These are phyloP conservation scores for Brachypalpus laphriformis DNA, from an alignment of 2,888 invertebrate species.

Conservation along the genomic window DNA sequence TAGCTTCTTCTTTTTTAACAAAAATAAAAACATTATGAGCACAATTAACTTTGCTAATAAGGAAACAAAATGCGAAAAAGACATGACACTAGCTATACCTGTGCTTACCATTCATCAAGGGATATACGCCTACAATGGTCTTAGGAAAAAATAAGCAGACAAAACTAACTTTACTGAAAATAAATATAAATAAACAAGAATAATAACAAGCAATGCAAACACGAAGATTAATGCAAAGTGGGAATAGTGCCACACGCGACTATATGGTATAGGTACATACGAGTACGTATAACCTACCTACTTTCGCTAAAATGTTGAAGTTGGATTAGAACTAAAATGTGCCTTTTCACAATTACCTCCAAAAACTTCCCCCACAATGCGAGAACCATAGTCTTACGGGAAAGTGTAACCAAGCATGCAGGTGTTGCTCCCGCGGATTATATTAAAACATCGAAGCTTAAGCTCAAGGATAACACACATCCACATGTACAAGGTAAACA, in stretches of 20 bases:
- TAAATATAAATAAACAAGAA: neutral
- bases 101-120: no score
- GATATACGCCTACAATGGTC: no score
- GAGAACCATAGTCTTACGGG: neutral
- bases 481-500: neutral
- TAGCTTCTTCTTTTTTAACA: no score
- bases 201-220: no score
- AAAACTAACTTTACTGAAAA: no score
- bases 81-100: no score
- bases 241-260: neutral
- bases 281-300: neutral
- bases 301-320: neutral
- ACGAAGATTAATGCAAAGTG: neutral
- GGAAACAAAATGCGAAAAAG: no score
- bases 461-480: conserved; percentile 2
- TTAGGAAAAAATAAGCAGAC: no score
- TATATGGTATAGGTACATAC: neutral
- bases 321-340: neutral
- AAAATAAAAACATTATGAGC: no score
- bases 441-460: conserved; percentile 18
- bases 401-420: neutral
- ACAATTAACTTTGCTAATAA: no score
- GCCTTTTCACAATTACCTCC: neutral
- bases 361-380: neutral
- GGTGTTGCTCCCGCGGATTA: conserved; percentile 20